Conservation (phyloP, 2,113 vertebrate species). For the Sinocyclocheilus rhinocerous region DNA sequence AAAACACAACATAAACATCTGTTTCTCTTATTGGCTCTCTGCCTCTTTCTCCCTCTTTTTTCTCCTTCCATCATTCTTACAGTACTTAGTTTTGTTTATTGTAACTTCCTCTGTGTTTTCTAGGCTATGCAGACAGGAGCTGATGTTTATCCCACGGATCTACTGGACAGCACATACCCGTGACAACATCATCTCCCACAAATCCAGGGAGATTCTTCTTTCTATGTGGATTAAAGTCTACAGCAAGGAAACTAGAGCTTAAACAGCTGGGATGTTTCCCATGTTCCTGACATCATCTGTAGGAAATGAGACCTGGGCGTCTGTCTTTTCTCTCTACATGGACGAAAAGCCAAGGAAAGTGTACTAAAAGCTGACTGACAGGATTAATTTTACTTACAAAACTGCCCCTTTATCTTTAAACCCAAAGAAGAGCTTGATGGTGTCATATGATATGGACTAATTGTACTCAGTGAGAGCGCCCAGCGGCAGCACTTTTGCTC, state of each 20-base stretch:
- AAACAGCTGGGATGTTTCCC: neutral
- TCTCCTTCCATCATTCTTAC: neutral
- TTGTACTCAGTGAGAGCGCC: neutral
- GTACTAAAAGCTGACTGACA: neutral
- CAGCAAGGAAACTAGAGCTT: slow-evolving; percentile 3
- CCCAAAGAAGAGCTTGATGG: neutral
- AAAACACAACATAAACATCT: slow-evolving; percentile 13
- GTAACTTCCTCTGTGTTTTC: slow-evolving; percentile 26
- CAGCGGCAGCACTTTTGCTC: neutral
- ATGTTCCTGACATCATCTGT: neutral
- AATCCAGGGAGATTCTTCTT: neutral
- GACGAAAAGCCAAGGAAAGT: neutral
- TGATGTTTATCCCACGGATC: neutral
- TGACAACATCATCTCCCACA: neutral
- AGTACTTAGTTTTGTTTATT: slow-evolving; percentile 5
- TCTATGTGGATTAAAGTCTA: slow-evolving; percentile 7
- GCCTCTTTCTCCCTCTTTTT: neutral
- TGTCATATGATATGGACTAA: neutral
- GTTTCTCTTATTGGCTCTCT: slow-evolving; percentile 19
- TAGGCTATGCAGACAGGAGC: slow-evolving; percentile 22
- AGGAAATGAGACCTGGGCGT: neutral
- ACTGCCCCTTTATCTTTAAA: neutral
- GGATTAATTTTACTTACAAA: neutral
- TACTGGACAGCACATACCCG: neutral
- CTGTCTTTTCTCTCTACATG: neutral